Base-by-base conservation (phyloP, 1,140 invertebrate species). In the Gonatopus flavifemur region DNA sequence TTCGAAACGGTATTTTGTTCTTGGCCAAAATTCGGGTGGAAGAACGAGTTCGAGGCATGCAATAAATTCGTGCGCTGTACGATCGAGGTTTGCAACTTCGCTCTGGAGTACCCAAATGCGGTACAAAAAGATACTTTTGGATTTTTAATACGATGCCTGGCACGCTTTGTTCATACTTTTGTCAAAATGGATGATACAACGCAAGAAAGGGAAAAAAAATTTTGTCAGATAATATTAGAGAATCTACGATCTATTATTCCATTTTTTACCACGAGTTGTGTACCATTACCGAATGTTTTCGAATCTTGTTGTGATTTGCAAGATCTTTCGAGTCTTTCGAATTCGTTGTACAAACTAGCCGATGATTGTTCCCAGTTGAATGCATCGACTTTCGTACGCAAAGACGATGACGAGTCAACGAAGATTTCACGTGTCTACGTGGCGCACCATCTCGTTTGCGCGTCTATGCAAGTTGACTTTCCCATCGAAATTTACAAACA, bases 21-120 rank as follows among this genome's bases (percentile, higher is more conserved):
- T 9, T 62, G 44, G 51, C 51, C 47, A 9, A 7, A 24, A 16
- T 61, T 69, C 13, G 35, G 59, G 5, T 72, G 53, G 45, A 28
- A 33, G 4, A 40, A 58, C 24, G 49, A 56, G 24, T 9, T 48
- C 0, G 55, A 63, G 1, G 58, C 52, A 0, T 70, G 40, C 16
- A 32, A 64, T 18, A 40, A 62, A n/a, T 40, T 74, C 2, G 41
- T 65, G 13, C 48, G 50, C 8, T 41, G 72, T 0, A 72, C 64
- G 0, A 58, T 68, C 2, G 67, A 73, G 32, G 62, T 66, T 2
- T 62, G 61, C 22, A 40, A 54, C 1, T 52, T 74, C n/a, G 62
- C 55, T 22, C 20, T 75, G 15, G 66, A 69, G 35, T 64, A 62
- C 32, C 62, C 59, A 6, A 2, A 46, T 0, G 20, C 61, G 3